Evolutionary conservation across 2,797 vertebrate genomes (phyloP).

Genomic region (Molossus alvarezi): DNA sequence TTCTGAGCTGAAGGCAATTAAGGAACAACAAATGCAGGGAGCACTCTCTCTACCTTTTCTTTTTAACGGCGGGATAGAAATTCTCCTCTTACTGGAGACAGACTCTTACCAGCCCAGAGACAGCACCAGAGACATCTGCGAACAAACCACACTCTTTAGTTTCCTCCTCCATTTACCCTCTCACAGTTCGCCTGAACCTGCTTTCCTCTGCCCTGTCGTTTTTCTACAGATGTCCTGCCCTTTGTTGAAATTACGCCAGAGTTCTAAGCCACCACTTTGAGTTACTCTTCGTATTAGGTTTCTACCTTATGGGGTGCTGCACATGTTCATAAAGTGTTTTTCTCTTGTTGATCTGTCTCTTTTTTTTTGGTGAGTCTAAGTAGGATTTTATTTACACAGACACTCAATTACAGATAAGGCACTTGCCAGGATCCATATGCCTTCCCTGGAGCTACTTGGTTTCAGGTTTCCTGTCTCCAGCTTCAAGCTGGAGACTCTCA

Average conservation of each 20-base stretch:
- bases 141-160: background rate
- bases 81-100: background rate
- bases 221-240: fast-evolving
- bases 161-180: background rate
- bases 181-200: background rate
- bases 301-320: background rate
- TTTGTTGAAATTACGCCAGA: background rate
- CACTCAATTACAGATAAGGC: conserved; percentile 83
- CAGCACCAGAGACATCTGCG: background rate
- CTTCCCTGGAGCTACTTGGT: conserved; percentile 89
- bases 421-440: background rate
- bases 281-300: background rate
- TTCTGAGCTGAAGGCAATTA: background rate
- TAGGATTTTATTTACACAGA: conserved; percentile 94
- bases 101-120: background rate
- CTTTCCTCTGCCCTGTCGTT: background rate
- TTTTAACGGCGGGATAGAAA: background rate
- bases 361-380: background rate
- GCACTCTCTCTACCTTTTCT: background rate
- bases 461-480: conserved; percentile 93
- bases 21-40: background rate
- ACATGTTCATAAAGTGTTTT: background rate
- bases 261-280: background rate
- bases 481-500: conserved; percentile 94
- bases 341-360: background rate